Evolutionary conservation across 2,888 invertebrate genomes (phyloP).

Genomic region (Junonia oenone): DNA sequence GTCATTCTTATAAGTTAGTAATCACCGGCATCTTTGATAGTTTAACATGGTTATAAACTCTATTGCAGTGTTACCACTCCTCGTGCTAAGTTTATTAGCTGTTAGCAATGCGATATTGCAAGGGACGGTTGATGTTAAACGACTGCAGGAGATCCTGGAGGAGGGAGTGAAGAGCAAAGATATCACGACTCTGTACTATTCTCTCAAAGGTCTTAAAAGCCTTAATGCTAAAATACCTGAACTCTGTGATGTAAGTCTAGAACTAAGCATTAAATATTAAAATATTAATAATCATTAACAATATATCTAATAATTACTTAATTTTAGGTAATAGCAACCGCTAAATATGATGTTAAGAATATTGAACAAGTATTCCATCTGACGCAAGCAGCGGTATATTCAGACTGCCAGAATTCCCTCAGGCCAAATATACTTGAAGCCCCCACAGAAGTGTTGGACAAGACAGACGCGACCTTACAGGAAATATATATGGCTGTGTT

Average conservation of each 20-base stretch:
- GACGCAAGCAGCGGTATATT: constrained; percentile 81
- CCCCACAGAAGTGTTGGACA: constrained; percentile 81
- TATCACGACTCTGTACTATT: constrained; percentile 84
- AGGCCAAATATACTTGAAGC: constrained; percentile 68
- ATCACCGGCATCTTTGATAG: constrained; percentile 1
- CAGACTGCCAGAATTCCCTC: constrained; percentile 72
- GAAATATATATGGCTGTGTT: constrained; percentile 88
- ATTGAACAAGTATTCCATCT: constrained; percentile 83
- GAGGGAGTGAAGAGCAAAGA: constrained; percentile 80
- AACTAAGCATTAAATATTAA: neutral
- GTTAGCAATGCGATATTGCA: constrained; percentile 52
- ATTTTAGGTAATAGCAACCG: constrained; percentile 50
- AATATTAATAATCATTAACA: neutral
- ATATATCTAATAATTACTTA: neutral
- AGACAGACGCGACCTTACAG: constrained; percentile 82
- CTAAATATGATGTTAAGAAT: constrained; percentile 58
- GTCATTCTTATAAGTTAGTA: constrained; percentile 14
- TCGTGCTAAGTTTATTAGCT: constrained; percentile 45
- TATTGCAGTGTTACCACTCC: constrained; percentile 47
- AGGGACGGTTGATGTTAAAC: constrained; percentile 60
- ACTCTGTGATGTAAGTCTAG: constrained; percentile 79
- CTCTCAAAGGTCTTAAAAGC: constrained; percentile 84
- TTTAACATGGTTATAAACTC: neutral
- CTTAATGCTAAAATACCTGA: constrained; percentile 81
- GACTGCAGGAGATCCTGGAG: constrained; percentile 59